phyloP scores from a whole-genome alignment of 1,140 invertebrate genomes.

The Mactra quadrangularis region DNA sequence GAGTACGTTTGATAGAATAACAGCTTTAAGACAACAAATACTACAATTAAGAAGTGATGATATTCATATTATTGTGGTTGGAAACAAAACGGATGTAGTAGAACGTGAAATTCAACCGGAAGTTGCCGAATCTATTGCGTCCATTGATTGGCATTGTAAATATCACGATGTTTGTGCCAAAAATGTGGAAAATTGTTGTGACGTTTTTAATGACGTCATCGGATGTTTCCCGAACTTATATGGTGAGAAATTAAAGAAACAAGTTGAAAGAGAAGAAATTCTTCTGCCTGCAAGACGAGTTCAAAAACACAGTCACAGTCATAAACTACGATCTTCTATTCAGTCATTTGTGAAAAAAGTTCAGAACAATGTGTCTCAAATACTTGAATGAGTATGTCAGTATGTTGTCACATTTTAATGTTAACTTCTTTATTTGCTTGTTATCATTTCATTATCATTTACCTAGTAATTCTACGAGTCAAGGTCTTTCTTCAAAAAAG shows the following conservation, averaged over 20 bases:
- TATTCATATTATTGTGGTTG: slow-evolving; percentile 20
- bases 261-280: background rate
- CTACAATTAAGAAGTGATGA: slow-evolving; percentile 3
- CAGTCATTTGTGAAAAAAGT: slow-evolving; percentile 12
- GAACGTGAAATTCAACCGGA: slow-evolving; percentile 19
- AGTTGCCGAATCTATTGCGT: slow-evolving; percentile 35
- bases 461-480: too few relatives aligned
- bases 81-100: slow-evolving; percentile 22
- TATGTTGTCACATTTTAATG: too few relatives aligned
- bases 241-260: slow-evolving; percentile 4
- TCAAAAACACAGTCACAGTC: background rate
- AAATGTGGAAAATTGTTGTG: background rate
- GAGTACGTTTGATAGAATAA: slow-evolving; percentile 41
- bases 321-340: background rate
- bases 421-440: too few relatives aligned
- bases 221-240: slow-evolving; percentile 26
- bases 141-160: slow-evolving; percentile 36
- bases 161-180: slow-evolving; percentile 33
- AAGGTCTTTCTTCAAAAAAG: too few relatives aligned
- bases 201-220: slow-evolving; percentile 38
- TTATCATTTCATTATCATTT: too few relatives aligned
- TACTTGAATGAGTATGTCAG: too few relatives aligned
- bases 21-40: slow-evolving; percentile 30
- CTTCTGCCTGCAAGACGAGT: background rate
- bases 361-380: slow-evolving; percentile 1